These are phyloP conservation scores for Centruroides vittatus DNA, from an alignment of 1,140 invertebrate genomes.

Conservation along the genomic window DNA sequence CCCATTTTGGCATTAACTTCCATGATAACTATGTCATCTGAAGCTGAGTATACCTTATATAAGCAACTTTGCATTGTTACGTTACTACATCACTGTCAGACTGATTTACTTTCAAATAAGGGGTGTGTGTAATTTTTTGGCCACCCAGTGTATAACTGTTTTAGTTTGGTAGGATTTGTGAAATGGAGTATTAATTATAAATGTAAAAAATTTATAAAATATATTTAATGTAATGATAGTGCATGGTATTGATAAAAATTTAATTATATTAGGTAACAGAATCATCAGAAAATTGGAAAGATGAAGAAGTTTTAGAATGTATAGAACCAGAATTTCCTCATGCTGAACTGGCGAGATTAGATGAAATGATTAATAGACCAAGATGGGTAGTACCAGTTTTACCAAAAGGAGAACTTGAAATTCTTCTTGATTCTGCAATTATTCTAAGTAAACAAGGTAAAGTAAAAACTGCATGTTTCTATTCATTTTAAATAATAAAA, in stretches of 20 bases:
- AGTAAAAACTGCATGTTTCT: background rate
- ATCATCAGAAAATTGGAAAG: background rate
- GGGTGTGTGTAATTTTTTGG: too few species aligned
- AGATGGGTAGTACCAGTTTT: constrained; percentile 94
- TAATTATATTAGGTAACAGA: background rate
- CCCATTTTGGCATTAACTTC: too few species aligned
- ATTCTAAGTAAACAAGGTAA: constrained; percentile 63
- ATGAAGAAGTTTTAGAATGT: constrained; percentile 4
- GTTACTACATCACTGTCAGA: too few species aligned
- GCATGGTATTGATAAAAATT: background rate
- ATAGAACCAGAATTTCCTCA: constrained; percentile 49
- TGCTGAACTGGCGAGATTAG: constrained; percentile 66
- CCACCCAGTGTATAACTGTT: too few species aligned
- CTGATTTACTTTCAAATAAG: too few species aligned
- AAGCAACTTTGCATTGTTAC: too few species aligned
- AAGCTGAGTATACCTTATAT: too few species aligned
- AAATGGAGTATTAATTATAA: too few species aligned
- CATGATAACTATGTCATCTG: too few species aligned
- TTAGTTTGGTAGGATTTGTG: too few species aligned
- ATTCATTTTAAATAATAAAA: too few species aligned
- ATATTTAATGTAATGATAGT: background rate
- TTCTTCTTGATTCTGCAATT: constrained; percentile 75
- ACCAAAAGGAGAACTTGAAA: constrained; percentile 88
- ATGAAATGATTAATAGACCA: constrained; percentile 81
- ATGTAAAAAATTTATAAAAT: too few species aligned